Evolutionary conservation across 2,797 vertebrate genomes (phyloP), one percentile per base, ranked within the genome.

Genomic region (Enteromius thamalakanensis): DNA sequence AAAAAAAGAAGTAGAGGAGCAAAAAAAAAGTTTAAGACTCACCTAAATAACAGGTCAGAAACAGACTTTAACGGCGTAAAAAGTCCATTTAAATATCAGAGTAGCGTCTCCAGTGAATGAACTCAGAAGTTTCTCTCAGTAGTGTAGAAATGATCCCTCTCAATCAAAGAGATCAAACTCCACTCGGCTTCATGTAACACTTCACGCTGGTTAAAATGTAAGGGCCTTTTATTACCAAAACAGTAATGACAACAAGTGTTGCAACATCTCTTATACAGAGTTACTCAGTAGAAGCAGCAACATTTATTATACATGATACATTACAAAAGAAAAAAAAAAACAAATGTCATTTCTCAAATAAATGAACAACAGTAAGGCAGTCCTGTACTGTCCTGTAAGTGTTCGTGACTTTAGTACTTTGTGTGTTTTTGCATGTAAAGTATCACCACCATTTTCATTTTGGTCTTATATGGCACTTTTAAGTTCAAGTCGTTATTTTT

Each of bases 111-210:
- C 6, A 80, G 29, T 78, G 1, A 29, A 34, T 19, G 19, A 80
- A n/a, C 47, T 34, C 37, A 42, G 3, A 47, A 32, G 80, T 87
- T 70, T 60, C 47, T 70, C 19, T 80, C 23, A 34, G 23, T 32
- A 62, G 32, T 21, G 12, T 79, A 37, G 14, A 5, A 21, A 78
- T 42, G 78, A 37, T 75, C 81, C 26, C 76, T 64, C 32, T 47
- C 23, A 9, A 3, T n/a, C 26, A 12, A 65, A 45, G 76, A 34
- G 93, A 89, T 92, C 94, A 94, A 94, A 95, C 89, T 94, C 93
- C 94, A 93, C 87, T 81, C 9, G 37, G 40, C 49, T 82, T 85
- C 29, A 14, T 65, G 80, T 49, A 68, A 74, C 0, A 85, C 45
- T 80, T 84, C 84, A 77, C 37, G 55, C 88, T 80, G 84, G 93